Evolutionary conservation across 2,888 invertebrate genomes (phyloP).

Genomic region (Teleiodes luculella): DNA sequence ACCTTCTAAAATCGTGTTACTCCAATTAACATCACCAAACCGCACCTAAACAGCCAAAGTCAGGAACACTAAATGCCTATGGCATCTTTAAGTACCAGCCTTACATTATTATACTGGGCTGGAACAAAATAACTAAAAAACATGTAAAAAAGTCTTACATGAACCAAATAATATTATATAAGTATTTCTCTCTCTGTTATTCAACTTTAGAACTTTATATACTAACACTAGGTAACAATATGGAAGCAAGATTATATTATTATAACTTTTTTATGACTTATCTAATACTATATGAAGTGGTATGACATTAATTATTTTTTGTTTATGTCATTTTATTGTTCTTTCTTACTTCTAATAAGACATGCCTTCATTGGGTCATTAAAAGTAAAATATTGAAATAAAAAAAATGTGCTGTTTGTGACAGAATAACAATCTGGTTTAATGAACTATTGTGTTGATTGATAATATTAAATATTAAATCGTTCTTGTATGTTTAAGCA

Average conservation of each 20-base stretch:
- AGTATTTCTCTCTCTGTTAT: neutral
- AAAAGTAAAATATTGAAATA: neutral
- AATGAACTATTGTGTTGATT: too few species aligned
- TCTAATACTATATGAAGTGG: too few species aligned
- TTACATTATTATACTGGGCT: slow-evolving; percentile 28
- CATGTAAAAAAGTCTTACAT: neutral
- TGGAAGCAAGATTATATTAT: neutral
- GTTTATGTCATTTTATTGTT: too few species aligned
- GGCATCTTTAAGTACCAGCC: slow-evolving; percentile 30
- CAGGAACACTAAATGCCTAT: slow-evolving; percentile 40
- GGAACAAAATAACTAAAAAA: slow-evolving; percentile 25
- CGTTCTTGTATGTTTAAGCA: too few species aligned
- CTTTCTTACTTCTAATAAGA: too few species aligned
- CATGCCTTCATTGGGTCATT: too few species aligned
- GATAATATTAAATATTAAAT: too few species aligned
- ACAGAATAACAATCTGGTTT: too few species aligned
- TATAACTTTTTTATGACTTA: neutral
- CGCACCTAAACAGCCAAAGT: slow-evolving; percentile 35
- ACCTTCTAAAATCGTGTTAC: slow-evolving; percentile 27
- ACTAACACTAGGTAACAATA: neutral
- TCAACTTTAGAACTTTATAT: neutral
- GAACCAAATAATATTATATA: slow-evolving; percentile 17
- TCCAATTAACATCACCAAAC: slow-evolving; percentile 31
- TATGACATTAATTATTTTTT: too few species aligned
- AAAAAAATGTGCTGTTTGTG: neutral